Evolutionary conservation across 2,888 invertebrate genomes (phyloP), one percentile per base, ranked within the genome.

Genomic region (Eupelmus urozonus): DNA sequence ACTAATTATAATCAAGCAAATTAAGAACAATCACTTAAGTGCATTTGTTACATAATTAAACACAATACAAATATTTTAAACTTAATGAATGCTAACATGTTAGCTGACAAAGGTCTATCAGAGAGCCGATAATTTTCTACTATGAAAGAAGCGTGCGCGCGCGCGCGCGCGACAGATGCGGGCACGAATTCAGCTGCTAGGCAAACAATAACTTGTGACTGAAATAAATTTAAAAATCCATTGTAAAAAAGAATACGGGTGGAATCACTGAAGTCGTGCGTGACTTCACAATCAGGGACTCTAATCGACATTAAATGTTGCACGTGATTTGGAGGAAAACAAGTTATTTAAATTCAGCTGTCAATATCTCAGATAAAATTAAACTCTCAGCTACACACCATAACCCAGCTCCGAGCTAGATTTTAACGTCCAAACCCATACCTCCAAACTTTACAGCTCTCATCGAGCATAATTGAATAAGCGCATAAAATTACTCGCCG

Each of bases 81-180:
- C 73, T 29, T 45, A 73, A 57, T 65, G 65, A 65, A 65, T 57
- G 57, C 27, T 42, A 45, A 27, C 62, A 62, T 53, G 60, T 71
- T 62, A 71, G 13, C 45, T 59, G 73, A 55, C 73, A 73, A 57
- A 73, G 73, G 73, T 73, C 73, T 65, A 65, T 73, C 63, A 57
- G 45, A 57, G 45, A 13, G 55, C n/a, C 16, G 73, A 65, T 73
- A 57, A 65, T 27, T 57, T 45, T 29, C 23, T 57, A 57, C 45
- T n/a, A 20, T 65, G 49, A 34, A 63, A 65, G 13, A 29, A 57
- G 65, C 2, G 25, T n/a, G 13, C n/a, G n/a, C n/a, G n/a, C n/a
- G n/a, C n/a, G n/a, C n/a, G n/a, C n/a, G n/a, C n/a, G n/a, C 20
- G 40, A 23, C 55, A 23, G 62, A 72, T 72, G 72, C 72, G 72